Conservation (phyloP, 2,113 vertebrate genomes). For the Erythrocercus mccallii region DNA sequence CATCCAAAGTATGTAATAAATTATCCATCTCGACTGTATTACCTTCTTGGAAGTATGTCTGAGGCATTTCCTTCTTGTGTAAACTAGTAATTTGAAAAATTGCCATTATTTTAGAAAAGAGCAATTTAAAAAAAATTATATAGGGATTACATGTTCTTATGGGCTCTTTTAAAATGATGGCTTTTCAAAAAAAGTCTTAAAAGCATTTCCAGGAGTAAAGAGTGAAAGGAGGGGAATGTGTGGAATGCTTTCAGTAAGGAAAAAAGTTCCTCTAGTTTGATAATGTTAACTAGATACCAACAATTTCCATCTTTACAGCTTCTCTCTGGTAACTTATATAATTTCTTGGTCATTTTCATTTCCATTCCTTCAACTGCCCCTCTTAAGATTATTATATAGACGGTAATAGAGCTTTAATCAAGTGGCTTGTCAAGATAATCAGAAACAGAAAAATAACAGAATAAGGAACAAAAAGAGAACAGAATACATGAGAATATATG, state of each 20-base stretch:
- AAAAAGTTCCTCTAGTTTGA: not conserved
- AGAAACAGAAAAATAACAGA: slow-evolving; percentile 4
- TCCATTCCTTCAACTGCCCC: slow-evolving; percentile 29
- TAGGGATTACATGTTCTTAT: slow-evolving; percentile 68
- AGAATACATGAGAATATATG: not conserved
- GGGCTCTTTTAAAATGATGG: slow-evolving; percentile 66
- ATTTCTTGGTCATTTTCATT: slow-evolving; percentile 46
- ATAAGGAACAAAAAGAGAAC: not conserved
- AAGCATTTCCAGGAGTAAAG: slow-evolving; percentile 57
- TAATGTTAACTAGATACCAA: slow-evolving; percentile 57
- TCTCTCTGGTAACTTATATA: not conserved
- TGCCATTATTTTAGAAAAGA: slow-evolving; percentile 72
- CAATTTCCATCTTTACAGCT: slow-evolving; percentile 46
- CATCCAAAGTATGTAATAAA: not conserved
- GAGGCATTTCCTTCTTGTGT: slow-evolving; percentile 68
- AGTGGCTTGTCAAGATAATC: not conserved
- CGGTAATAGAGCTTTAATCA: slow-evolving; percentile 50
- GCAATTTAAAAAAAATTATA: slow-evolving; percentile 59
- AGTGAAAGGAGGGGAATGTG: rapidly evolving
- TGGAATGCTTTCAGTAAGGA: slow-evolving; percentile 20
- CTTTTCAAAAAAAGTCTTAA: slow-evolving; percentile 67
- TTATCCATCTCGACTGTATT: slow-evolving; percentile 3
- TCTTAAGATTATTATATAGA: slow-evolving; percentile 24
- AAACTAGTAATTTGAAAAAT: slow-evolving; percentile 74
- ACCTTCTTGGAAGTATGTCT: slow-evolving; percentile 42